These are phyloP conservation scores for Uria aalge DNA, from an alignment of 2,113 vertebrate genomes.

Conservation along the genomic window DNA sequence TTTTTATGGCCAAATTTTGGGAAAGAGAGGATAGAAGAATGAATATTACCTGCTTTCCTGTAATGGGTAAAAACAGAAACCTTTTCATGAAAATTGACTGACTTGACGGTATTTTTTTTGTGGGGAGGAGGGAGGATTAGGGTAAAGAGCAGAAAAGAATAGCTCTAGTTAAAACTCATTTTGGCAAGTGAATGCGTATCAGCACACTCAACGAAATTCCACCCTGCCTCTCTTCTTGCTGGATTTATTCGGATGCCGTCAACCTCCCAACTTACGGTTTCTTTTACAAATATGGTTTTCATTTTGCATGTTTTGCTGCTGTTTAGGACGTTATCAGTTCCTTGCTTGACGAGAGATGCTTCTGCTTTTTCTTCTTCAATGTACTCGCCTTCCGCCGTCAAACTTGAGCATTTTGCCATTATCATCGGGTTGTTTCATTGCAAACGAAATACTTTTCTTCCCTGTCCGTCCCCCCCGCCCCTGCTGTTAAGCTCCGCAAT, in stretches of 20 bases:
- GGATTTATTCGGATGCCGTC: background rate
- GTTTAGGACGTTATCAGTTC: constrained; percentile 5
- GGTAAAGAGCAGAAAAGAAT: constrained; percentile 45
- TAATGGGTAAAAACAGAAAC: background rate
- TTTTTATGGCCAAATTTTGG: constrained; percentile 13
- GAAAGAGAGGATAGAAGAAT: background rate
- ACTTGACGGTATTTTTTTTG: background rate
- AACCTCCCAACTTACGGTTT: background rate
- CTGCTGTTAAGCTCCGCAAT: background rate
- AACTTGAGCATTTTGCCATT: background rate
- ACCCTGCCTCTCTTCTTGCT: background rate
- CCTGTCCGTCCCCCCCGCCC: background rate
- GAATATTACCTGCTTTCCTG: constrained; percentile 12
- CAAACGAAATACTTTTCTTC: background rate
- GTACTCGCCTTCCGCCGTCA: background rate
- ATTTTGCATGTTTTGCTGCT: constrained; percentile 3
- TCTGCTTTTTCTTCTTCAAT: background rate
- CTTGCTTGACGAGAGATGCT: background rate
- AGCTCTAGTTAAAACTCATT: background rate
- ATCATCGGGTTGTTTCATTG: background rate
- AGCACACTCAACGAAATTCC: background rate
- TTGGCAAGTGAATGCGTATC: constrained; percentile 6
- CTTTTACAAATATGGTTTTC: constrained; percentile 36
- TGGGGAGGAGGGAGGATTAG: background rate
- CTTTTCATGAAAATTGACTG: constrained; percentile 29